Evolutionary conservation across 2,888 invertebrate species (phyloP).

Genomic region (Platycnemis pennipes): DNA sequence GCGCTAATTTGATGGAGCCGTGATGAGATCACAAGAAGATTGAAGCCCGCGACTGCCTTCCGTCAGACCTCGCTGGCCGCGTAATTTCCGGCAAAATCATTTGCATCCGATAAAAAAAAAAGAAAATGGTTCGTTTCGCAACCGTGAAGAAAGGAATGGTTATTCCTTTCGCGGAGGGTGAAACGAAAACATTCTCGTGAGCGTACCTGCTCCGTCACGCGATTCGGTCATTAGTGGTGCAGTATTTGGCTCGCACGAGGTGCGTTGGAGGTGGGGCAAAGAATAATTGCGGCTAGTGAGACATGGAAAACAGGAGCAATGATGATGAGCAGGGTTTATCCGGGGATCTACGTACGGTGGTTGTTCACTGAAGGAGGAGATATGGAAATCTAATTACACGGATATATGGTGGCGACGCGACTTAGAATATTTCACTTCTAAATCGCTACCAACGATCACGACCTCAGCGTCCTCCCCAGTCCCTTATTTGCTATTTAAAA

Average conservation of each 20-base stretch:
- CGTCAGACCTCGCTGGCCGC: neutral
- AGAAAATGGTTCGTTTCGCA: constrained; percentile 48
- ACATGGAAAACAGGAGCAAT: neutral
- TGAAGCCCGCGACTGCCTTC: neutral
- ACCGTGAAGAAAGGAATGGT: neutral
- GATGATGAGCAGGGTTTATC: neutral
- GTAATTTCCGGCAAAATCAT: constrained; percentile 49
- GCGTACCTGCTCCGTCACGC: constrained; percentile 16
- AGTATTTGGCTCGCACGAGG: neutral
- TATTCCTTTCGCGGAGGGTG: neutral
- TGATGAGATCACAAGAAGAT: constrained; percentile 46
- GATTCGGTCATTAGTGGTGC: constrained; percentile 23
- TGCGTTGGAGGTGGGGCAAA: neutral
- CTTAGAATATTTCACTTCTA: neutral
- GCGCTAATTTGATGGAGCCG: constrained; percentile 30
- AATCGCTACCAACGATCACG: neutral
- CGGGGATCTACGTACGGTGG: neutral
- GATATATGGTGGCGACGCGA: neutral
- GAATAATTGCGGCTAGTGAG: neutral
- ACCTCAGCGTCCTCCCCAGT: neutral
- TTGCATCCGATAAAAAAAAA: constrained; percentile 68
- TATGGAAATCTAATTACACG: neutral
- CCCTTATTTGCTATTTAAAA: too few species aligned
- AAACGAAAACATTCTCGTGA: constrained; percentile 37
- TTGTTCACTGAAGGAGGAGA: neutral